Base-by-base conservation (phyloP, 35 echinoderm and acorn worm species). In the Stichopus chloronotus region DNA sequence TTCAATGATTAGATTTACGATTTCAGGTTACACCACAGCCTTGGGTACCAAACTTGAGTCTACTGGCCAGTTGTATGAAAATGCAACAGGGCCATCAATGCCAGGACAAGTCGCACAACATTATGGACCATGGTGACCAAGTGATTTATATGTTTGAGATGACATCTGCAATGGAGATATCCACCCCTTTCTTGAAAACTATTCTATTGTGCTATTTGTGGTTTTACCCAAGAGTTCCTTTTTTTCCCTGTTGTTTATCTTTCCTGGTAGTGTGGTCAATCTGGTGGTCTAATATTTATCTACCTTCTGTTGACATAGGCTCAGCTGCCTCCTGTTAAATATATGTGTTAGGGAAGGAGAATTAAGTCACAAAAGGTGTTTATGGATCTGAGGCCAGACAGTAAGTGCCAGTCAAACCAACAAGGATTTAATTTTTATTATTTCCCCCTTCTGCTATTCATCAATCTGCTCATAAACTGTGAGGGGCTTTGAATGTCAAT, bases 341-440 rank as follows among this genome's bases (percentile, higher is more conserved):
- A 13, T 65, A 17, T 65, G 61, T 10, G 60, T 13, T 65, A 65
- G 61, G 61, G 24, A 55, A n/a, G 19, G 52, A 55, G 80, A 52
- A 83, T 83, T 55, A 55, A 13, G 8, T 53, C 43, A 83, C 80
- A 83, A 83, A 83, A 83, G 80, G 80, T 83, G 80, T 83, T 83
- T 83, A 83, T 83, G 11, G 52, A 83, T 83, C 53, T 25, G 53
- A 25, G n/a, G 78, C n/a, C n/a, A 10, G 19, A 8, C 52, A 83
- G 80, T 83, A 83, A 83, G 55, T 83, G 80, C 55, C 80, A 83
- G 43, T 83, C 80, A 83, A 55, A 52, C 80, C 80, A 78, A 83
- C 12, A 83, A 55, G 53, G 80, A 83, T 83, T 83, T 83, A 55
- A 56, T 83, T 83, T 43, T 83, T 83, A 30, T 83, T 83, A 83